These are phyloP conservation scores for Streptopelia turtur DNA, from an alignment of 2,797 vertebrate species.

Conservation along the genomic window DNA sequence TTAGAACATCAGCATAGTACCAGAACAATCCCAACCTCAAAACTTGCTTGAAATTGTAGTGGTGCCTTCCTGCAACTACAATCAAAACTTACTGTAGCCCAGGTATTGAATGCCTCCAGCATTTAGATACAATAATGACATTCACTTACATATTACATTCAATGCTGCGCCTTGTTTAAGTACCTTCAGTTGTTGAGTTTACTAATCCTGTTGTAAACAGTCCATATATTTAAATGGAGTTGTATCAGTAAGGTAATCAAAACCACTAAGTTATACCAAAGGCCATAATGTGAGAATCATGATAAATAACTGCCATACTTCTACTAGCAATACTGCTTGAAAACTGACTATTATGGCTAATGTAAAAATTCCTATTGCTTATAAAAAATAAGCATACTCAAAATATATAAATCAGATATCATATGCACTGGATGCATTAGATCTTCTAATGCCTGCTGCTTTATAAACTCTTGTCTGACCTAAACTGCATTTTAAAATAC, in stretches of 20 bases:
- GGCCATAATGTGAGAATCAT: background rate
- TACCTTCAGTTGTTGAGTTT: background rate
- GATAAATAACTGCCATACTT: background rate
- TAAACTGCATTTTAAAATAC: background rate
- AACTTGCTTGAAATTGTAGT: background rate
- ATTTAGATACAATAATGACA: background rate
- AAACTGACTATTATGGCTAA: background rate
- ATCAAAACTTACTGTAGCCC: background rate
- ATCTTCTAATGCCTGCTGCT: background rate
- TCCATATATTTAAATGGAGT: background rate
- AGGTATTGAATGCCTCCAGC: background rate
- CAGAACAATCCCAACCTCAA: background rate
- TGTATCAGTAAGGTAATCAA: background rate
- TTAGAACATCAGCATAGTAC: background rate
- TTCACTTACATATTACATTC: background rate
- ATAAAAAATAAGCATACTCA: background rate
- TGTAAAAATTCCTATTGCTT: background rate
- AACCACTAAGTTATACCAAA: background rate
- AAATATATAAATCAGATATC: background rate
- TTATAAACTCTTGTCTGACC: background rate
- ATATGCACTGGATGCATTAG: background rate
- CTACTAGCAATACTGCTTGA: background rate
- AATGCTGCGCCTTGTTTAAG: background rate
- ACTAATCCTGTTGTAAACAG: background rate
- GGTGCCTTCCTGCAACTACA: background rate